Evolutionary conservation across 2,888 invertebrate genomes (phyloP), one percentile per base, ranked within the genome.

Genomic region (Trimorus sp.): DNA sequence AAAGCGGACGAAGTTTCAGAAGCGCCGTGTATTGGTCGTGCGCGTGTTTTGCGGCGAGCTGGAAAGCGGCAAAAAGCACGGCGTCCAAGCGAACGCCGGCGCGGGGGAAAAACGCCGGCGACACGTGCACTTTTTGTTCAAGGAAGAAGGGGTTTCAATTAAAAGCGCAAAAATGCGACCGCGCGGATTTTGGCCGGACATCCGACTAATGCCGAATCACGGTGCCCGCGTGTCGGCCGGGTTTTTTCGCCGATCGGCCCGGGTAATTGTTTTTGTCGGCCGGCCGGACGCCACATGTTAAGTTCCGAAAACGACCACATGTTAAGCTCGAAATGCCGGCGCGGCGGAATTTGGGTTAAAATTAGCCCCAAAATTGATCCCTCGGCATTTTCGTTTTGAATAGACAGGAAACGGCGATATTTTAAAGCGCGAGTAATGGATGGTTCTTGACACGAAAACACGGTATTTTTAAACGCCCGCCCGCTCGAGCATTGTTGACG

Each of bases 281-380:
- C 8, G 16, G 40, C 40, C 2, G n/a, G 58, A 49, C 42, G 38
- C 54, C 77, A 77, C 65, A 65, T 78, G 77, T 65, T 65, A 42
- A 51, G 36, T 2, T 51, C 16, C 40, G n/a, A 71, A 40, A 16
- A 12, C 14, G 58, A 71, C 71, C 78, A 71, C 68, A 73, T 73
- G 79, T 73, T 73, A 53, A 38, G 73, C 54, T 56, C 38, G 65
- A 62, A 73, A 73, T 45, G 42, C 68, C 49, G 48, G 68, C 37
- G 62, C 38, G 26, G 26, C 40, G 8, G 62, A 68, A 69, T 79
- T 71, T 42, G 48, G 15, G 79, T 60, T 79, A 74, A 79, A 79
- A 74, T 79, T 79, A 74, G 69, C 68, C 58, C 15, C 16, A 66
- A 62, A 79, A 69, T 63, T 79, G 63, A 58, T 62, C 63, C 63